Conservation (phyloP, 2,797 vertebrate species). For the Spea hammondii region DNA sequence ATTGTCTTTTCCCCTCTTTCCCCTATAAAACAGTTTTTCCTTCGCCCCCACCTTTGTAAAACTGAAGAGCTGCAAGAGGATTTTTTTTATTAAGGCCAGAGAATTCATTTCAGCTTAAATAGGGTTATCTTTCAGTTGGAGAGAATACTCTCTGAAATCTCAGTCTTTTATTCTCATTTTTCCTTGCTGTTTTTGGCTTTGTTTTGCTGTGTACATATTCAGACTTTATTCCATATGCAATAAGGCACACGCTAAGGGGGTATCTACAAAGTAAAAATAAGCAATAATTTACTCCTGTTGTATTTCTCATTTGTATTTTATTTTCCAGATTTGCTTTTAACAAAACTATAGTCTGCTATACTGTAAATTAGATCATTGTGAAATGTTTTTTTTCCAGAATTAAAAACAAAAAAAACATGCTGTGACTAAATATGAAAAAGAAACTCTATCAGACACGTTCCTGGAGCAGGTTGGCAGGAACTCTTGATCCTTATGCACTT, state of each 20-base stretch:
- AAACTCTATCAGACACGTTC: no score
- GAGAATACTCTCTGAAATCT: slow-evolving; percentile 15
- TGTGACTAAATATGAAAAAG: no score
- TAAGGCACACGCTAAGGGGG: not conserved
- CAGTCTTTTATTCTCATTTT: slow-evolving; percentile 7
- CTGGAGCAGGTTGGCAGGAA: no score
- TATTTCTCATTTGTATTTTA: no score
- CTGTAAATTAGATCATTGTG: no score
- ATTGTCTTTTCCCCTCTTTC: slow-evolving; percentile 36
- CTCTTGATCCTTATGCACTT: no score
- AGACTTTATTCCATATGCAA: slow-evolving; percentile 29
- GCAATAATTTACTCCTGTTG: no score
- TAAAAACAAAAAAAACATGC: no score
- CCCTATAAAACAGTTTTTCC: slow-evolving; percentile 26
- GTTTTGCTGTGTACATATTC: slow-evolving; percentile 6
- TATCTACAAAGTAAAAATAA: slow-evolving; percentile 7
- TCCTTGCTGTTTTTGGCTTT: slow-evolving; percentile 15
- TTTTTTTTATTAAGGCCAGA: slow-evolving; percentile 36
- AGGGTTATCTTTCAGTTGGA: slow-evolving; percentile 15
- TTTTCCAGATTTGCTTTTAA: no score
- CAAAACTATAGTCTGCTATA: no score
- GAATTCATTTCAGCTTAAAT: slow-evolving; percentile 40
- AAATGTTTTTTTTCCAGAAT: no score
- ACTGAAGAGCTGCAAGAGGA: slow-evolving; percentile 24
- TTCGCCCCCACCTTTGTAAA: slow-evolving; percentile 18